phyloP scores from a whole-genome alignment of 2,888 invertebrate species.

The Chrysodeixis includens region DNA sequence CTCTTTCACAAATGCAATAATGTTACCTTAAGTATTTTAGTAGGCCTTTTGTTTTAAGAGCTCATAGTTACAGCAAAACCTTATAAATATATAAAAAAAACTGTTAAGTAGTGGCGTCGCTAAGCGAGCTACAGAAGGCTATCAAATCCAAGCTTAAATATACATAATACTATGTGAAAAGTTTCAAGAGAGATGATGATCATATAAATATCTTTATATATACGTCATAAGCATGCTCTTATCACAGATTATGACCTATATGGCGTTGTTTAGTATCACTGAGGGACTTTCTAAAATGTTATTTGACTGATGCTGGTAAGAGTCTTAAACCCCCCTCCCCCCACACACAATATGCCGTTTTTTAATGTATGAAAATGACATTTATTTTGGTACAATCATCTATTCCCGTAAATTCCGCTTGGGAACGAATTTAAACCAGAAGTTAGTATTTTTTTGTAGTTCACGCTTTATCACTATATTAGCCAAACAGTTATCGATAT shows the following conservation, averaged over 20 bases:
- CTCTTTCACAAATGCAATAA: neutral
- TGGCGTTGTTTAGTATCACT: constrained; percentile 31
- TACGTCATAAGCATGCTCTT: constrained; percentile 86
- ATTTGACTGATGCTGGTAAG: neutral
- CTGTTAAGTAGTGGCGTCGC: constrained; percentile 69
- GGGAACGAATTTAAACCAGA: too few relatives aligned
- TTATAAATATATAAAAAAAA: constrained; percentile 16
- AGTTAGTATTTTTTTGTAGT: too few relatives aligned
- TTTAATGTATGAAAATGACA: too few relatives aligned
- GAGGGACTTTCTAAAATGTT: neutral
- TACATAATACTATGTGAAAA: constrained; percentile 67
- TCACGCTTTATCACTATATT: too few relatives aligned
- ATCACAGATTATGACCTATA: constrained; percentile 87
- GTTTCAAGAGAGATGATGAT: constrained; percentile 70
- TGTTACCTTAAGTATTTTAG: too few relatives aligned
- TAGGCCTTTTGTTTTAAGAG: too few relatives aligned
- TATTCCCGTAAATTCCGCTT: too few relatives aligned
- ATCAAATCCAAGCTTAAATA: constrained; percentile 85
- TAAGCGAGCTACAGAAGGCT: constrained; percentile 87
- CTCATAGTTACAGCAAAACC: neutral
- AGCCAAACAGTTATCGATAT: too few relatives aligned
- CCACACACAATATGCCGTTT: too few relatives aligned
- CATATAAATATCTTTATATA: constrained; percentile 61
- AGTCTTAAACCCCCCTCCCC: too few relatives aligned
- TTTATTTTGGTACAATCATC: too few relatives aligned